Base-by-base conservation (phyloP, 2,888 invertebrate species). In the Dusona sp. region DNA sequence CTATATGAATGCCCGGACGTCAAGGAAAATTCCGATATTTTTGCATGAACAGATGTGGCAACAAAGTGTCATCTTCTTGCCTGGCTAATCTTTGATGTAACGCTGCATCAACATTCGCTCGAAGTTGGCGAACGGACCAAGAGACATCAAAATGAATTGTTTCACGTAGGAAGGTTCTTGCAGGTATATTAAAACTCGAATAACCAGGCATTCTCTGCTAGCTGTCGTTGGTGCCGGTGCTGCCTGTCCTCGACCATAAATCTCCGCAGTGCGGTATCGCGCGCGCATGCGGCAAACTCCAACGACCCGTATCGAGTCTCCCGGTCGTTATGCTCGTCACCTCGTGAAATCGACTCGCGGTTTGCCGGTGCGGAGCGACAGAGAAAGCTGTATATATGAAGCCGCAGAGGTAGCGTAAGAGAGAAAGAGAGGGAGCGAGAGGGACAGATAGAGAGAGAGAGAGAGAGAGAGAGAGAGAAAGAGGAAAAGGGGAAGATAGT, bases 291-390 rank as follows among this genome's bases (percentile, higher is more conserved):
- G 85, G 87, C 88, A 87, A 85, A 88, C 87, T 87, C 84, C 85
- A 83, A 80, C 87, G 86, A 86, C 86, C 86, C 86, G 86, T 86
- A 86, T 86, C 86, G 86, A 86, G 86, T 86, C 86, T 86, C 86
- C 86, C 84, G 86, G 84, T 88, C 87, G 87, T 88, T 88, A 88
- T 88, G 83, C 87, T 87, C 88, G 88, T 88, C 88, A 87, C 87
- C 87, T 88, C 85, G 84, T 84, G 87, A 88, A 88, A 88, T 85
- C 85, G 88, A 84, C 86, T 91, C 89, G 90, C 83, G 87, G 86
- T 86, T 90, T 88, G 89, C 88, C 87, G 80, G 88, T 83, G 87
- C 87, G 78, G 79, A 75, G 84, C 80, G 65, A 84, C 73, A 54
- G 81, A 85, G 73, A 82, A 70, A 86, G 73, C 84, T 67, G 82